A percentile compares a stretch with the other conserved stretches of the same genome.
Evolutionary conservation across 1,140 invertebrate species (phyloP).

Genomic region (Phymastichus coffea): DNA sequence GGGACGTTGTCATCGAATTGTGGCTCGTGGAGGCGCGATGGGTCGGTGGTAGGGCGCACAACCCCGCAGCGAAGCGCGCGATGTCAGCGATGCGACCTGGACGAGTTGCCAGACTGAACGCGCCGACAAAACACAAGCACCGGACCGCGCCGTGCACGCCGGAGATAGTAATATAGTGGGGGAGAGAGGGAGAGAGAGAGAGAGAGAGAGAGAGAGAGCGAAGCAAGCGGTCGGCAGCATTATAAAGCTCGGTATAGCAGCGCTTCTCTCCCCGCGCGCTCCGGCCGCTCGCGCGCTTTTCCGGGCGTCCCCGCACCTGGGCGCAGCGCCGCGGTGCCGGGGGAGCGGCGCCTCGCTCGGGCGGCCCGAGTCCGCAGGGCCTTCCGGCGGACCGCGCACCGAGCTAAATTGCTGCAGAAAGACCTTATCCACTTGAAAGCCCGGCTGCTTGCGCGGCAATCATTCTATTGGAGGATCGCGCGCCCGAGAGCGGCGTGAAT

Average conservation of each 20-base stretch:
- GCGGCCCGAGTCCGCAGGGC: no score
- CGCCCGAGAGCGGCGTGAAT: conserved; percentile 48
- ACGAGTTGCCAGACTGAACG: conserved; percentile 13
- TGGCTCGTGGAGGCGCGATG: no score
- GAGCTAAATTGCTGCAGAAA: no score
- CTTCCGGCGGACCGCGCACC: no score
- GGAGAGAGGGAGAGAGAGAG: neutral
- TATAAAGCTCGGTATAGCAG: no score
- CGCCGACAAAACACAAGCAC: conserved; percentile 23
- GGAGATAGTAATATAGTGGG: conserved; percentile 13
- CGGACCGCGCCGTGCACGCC: neutral
- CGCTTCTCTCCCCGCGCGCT: no score
- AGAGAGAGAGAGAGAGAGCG: neutral
- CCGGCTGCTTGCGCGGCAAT: conserved; percentile 44
- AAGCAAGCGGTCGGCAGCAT: no score
- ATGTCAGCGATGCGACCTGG: conserved; percentile 16
- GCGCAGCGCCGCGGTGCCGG: no score
- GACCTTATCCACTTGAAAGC: conserved; percentile 55
- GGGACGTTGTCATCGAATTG: conserved; percentile 31
- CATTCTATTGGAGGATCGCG: conserved; percentile 55
- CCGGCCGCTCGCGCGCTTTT: no score
- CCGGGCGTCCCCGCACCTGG: no score
- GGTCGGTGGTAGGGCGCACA: neutral
- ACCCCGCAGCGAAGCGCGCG: neutral
- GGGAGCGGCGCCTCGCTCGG: no score